Evolutionary conservation across 2,888 invertebrate species (phyloP), one percentile per base, ranked within the genome.

Genomic region (Patella caerulea): DNA sequence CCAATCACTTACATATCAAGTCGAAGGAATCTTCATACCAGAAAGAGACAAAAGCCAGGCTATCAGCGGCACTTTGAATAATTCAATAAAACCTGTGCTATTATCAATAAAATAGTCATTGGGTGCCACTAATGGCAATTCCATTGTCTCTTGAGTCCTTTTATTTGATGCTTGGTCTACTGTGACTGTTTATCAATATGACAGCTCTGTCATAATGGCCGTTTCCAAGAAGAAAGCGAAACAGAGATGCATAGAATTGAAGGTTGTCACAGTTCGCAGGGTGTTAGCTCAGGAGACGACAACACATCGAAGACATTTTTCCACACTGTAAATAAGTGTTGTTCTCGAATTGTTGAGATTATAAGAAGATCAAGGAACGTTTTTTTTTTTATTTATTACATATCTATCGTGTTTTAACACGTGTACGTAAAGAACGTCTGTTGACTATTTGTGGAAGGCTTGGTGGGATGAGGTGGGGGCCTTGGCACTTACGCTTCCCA

Each of bases 61-160:
- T 65, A 65, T 65, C 65, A 65, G 65, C 24, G 65, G 65, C 24
- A 24, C 65, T 24, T 65, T 65, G 19, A 65, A 19, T 65, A 65
- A 65, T 65, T 65, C 65, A 65, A 65, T 65, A 65, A 11, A 65
- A 65, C 65, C 65, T 24, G 65, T 65, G 65, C 65, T 24, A 65
- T 65, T 65, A 65, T 65, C 65, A 65, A 65, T 65, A 65, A 65
- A 65, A 65, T 65, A 65, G 65, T 65, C 19, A 65, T 65, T 24
- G 65, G 24, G 65, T 65, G 65, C 24, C 65, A 65, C 65, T 65
- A 65, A 65, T 65, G 24, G 65, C 65, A 24, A 65, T 65, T 65
- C 65, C 65, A 24, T 65, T 24, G 65, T 65, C 65, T 65, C 65
- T 65, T 12, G 65, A 65, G 65, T 65, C 19, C 65, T 65, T 65